Conservation (phyloP, 1,140 invertebrate genomes). For the Ceratitis capitata region DNA sequence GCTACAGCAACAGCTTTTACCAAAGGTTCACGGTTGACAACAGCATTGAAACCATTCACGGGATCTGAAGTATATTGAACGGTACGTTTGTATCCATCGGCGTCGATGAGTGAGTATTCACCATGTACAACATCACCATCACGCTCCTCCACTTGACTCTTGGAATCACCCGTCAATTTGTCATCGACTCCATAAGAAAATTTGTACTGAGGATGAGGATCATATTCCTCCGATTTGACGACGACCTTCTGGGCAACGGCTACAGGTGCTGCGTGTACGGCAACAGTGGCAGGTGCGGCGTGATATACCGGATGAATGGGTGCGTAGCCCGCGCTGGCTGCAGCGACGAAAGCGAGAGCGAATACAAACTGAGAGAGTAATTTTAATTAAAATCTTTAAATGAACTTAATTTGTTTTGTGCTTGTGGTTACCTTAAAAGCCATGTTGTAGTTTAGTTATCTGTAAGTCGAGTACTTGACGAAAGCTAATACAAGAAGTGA, state of each 20-base stretch:
- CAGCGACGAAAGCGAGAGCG: slow-evolving; percentile 56
- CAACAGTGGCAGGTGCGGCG: slow-evolving; percentile 48
- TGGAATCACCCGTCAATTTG: slow-evolving; percentile 69
- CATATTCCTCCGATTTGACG: slow-evolving; percentile 54
- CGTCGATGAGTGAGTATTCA: slow-evolving; percentile 68
- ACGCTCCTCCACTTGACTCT: slow-evolving; percentile 69
- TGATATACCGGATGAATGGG: slow-evolving; percentile 51
- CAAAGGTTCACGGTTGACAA: slow-evolving; percentile 64
- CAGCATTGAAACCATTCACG: slow-evolving; percentile 66
- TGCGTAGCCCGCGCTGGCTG: slow-evolving; percentile 56
- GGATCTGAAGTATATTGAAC: slow-evolving; percentile 68
- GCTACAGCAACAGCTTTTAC: slow-evolving; percentile 48
- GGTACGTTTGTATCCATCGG: slow-evolving; percentile 68
- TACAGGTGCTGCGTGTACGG: slow-evolving; percentile 50
- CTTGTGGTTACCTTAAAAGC: slow-evolving; percentile 57
- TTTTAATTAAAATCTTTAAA: background rate
- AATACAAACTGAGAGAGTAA: slow-evolving; percentile 54
- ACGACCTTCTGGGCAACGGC: slow-evolving; percentile 53
- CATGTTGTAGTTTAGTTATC: slow-evolving; percentile 47
- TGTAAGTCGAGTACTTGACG: slow-evolving; percentile 52
- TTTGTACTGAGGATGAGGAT: slow-evolving; percentile 64
- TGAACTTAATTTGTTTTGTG: background rate
- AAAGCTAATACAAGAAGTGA: slow-evolving; percentile 52
- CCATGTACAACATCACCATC: slow-evolving; percentile 67
- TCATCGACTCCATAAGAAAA: slow-evolving; percentile 67